Conservation (phyloP, 2,888 invertebrate species). For the Lithophane semibrunnea region DNA sequence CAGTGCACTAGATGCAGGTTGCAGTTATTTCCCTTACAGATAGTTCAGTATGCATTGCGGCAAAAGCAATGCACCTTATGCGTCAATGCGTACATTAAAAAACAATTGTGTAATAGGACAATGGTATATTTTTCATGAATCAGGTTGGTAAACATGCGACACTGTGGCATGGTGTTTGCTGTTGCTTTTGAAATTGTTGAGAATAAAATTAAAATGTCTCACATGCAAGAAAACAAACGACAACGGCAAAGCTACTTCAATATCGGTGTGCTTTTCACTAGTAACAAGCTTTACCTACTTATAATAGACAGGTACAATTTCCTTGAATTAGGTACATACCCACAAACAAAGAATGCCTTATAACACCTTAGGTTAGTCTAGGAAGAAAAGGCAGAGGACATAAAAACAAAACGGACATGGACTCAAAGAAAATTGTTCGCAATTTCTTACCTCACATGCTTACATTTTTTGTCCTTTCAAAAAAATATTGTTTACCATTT, state of each 20-base stretch:
- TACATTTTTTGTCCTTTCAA: conserved; percentile 21
- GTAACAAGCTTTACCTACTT: too few relatives aligned
- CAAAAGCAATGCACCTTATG: neutral
- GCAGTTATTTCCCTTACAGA: conserved; percentile 15
- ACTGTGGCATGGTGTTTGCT: neutral
- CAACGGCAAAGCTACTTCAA: neutral
- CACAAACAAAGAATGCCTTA: too few relatives aligned
- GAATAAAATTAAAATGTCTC: neutral
- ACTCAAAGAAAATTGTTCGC: conserved; percentile 26
- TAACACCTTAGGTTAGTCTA: too few relatives aligned
- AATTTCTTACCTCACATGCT: conserved; percentile 33
- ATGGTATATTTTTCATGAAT: conserved; percentile 5
- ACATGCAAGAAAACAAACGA: neutral
- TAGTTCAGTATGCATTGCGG: conserved; percentile 10
- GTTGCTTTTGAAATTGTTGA: neutral
- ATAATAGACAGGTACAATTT: neutral
- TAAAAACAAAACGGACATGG: conserved; percentile 6
- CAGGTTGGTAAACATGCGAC: neutral
- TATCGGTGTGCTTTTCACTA: neutral
- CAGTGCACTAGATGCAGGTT: neutral
- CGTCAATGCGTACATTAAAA: conserved; percentile 15
- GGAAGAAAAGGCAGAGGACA: neutral
- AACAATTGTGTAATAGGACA: conserved; percentile 11
- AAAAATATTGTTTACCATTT: conserved; percentile 48
- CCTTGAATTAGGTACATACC: neutral